Evolutionary conservation across 1,140 invertebrate species (phyloP).

Genomic region (Sminthurides bifidus): DNA sequence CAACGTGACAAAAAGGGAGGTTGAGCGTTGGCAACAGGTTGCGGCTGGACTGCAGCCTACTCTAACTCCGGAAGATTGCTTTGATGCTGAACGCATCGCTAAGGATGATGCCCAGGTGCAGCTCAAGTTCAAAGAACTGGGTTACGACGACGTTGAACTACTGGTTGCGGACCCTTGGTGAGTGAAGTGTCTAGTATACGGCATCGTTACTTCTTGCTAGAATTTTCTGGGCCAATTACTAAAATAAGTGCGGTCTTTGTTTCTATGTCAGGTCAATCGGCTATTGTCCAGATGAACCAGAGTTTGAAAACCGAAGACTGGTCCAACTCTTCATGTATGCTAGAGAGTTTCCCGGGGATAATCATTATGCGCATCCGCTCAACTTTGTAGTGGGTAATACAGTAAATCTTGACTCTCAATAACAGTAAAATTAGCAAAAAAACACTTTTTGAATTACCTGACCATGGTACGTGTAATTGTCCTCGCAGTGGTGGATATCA

Average conservation of each 20-base stretch:
- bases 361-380: conserved; percentile 31
- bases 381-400: conserved; percentile 22
- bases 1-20: too few species aligned
- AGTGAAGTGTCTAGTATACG: too few species aligned
- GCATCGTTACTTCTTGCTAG: too few species aligned
- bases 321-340: conserved; percentile 31
- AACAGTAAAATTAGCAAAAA: neutral
- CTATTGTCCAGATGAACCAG: too few species aligned
- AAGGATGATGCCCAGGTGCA: neutral
- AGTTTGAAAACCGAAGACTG: too few species aligned
- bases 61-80: conserved; percentile 11
- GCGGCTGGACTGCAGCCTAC: too few species aligned
- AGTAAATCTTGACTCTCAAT: neutral
- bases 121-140: neutral
- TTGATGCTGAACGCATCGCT: conserved; percentile 2
- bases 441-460: neutral
- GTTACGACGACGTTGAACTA: neutral
- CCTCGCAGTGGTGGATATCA: conserved; percentile 25
- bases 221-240: too few species aligned
- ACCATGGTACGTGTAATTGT: neutral
- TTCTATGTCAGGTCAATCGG: too few species aligned
- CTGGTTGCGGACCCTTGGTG: conserved; percentile 8
- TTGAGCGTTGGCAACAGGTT: too few species aligned
- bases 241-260: too few species aligned
- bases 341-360: conserved; percentile 21